A percentile compares a stretch with the other conserved stretches of the same genome.
phyloP scores from a whole-genome alignment of 2,797 vertebrate genomes.

The Valencia hispanica region DNA sequence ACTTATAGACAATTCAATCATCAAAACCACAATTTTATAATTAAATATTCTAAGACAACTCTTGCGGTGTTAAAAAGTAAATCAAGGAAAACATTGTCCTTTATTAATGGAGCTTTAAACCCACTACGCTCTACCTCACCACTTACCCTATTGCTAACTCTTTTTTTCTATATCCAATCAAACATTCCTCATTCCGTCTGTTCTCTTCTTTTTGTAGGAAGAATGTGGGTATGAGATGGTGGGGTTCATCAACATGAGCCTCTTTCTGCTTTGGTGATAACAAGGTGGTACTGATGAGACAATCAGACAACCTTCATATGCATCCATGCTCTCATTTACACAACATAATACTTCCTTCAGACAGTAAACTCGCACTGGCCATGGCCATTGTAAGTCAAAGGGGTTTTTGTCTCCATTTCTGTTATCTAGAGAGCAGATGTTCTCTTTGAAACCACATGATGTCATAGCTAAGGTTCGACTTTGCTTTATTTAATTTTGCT shows the following conservation, averaged over 20 bases:
- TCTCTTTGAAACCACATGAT: neutral
- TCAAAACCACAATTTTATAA: neutral
- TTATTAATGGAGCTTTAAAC: neutral
- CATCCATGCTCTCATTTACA: slow-evolving; percentile 6
- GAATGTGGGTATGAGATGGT: neutral
- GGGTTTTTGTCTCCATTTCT: neutral
- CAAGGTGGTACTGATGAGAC: neutral
- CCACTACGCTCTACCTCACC: neutral
- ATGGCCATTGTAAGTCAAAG: neutral
- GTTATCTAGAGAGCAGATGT: neutral
- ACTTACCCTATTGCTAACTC: neutral
- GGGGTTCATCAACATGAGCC: slow-evolving; percentile 1
- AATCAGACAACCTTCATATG: neutral
- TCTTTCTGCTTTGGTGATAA: neutral
- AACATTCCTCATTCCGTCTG: neutral
- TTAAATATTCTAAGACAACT: neutral
- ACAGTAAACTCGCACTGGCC: neutral
- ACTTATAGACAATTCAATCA: neutral
- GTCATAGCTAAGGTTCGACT: neutral
- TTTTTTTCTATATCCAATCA: neutral
- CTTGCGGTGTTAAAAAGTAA: neutral
- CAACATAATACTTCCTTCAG: neutral
- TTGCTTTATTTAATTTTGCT: neutral
- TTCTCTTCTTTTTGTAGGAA: neutral
- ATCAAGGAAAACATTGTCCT: neutral